phyloP scores from a whole-genome alignment of 2,113 vertebrate species.

The Scatophagus argus region DNA sequence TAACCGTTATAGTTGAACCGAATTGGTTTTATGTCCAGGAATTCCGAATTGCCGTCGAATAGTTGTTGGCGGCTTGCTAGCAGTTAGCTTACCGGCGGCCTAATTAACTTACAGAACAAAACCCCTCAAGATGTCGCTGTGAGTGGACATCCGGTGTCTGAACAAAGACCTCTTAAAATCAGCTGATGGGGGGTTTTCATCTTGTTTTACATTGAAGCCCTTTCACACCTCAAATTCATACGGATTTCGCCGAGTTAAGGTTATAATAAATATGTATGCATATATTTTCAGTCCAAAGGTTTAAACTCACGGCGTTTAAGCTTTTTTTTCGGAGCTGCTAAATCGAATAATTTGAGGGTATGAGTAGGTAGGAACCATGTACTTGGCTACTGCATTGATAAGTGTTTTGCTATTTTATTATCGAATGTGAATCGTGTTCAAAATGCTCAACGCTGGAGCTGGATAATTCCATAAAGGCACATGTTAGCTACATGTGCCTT shows the following conservation, averaged over 20 bases:
- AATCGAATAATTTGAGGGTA: background rate
- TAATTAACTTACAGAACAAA: conserved; percentile 46
- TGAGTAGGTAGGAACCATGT: background rate
- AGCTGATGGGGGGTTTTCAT: conserved; percentile 23
- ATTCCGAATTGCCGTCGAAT: rapidly evolving
- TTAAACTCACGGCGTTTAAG: background rate
- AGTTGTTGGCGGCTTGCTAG: conserved; percentile 39
- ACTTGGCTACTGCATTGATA: background rate
- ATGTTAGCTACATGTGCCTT: too few species aligned
- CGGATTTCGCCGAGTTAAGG: rapidly evolving
- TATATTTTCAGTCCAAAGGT: rapidly evolving
- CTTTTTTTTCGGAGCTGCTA: background rate
- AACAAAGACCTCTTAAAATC: conserved; percentile 76
- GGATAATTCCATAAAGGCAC: background rate
- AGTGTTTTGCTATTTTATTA: rapidly evolving
- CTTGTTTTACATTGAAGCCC: rapidly evolving
- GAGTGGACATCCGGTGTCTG: conserved; percentile 70
- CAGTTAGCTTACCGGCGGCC: conserved; percentile 52
- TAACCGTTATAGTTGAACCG: rapidly evolving
- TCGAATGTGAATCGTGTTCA: rapidly evolving
- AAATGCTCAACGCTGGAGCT: rapidly evolving
- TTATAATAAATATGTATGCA: too few species aligned
- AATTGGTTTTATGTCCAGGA: rapidly evolving
- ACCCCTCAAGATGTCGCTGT: conserved; percentile 59
- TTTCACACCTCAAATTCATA: background rate